Conservation (phyloP, 2,797 vertebrate species). For the Lepilemur ruficaudatus region DNA sequence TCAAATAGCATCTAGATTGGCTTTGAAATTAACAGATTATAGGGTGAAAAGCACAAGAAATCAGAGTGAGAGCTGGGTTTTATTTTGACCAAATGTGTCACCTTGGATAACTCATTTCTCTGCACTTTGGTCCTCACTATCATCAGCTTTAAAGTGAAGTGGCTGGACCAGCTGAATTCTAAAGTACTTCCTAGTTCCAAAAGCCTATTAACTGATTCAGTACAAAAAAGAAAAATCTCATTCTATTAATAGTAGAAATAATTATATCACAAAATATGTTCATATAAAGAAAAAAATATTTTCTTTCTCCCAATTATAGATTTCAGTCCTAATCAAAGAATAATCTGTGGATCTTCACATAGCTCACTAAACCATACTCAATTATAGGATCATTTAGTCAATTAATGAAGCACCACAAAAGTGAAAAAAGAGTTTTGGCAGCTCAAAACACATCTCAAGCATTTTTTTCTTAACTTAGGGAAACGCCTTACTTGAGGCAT, state of each 20-base stretch:
- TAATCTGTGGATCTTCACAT: not conserved
- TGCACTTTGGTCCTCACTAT: not conserved
- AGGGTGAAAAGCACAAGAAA: not conserved
- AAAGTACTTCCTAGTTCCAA: not conserved
- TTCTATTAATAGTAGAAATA: not conserved
- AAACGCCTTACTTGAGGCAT: not conserved
- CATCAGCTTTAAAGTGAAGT: not conserved
- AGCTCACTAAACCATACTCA: not conserved
- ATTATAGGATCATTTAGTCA: not conserved
- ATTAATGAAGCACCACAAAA: not conserved
- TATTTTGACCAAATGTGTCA: not conserved
- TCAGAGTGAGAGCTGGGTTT: not conserved
- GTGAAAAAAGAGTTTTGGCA: not conserved
- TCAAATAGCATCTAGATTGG: not conserved
- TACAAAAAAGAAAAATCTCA: not conserved
- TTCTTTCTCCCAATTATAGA: not conserved
- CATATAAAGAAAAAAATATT: not conserved
- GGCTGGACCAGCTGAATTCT: not conserved
- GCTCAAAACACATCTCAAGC: not conserved
- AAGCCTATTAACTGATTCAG: not conserved
- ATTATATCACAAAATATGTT: not conserved
- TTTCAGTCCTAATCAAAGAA: constrained; percentile 4
- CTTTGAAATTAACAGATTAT: not conserved
- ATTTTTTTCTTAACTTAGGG: not conserved
- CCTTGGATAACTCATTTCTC: not conserved